Percentiles rank a stretch among this genome's conserved stretches.
phyloP scores from a whole-genome alignment of 2,797 vertebrate genomes.

The Hyperoplus lanceolatus region DNA sequence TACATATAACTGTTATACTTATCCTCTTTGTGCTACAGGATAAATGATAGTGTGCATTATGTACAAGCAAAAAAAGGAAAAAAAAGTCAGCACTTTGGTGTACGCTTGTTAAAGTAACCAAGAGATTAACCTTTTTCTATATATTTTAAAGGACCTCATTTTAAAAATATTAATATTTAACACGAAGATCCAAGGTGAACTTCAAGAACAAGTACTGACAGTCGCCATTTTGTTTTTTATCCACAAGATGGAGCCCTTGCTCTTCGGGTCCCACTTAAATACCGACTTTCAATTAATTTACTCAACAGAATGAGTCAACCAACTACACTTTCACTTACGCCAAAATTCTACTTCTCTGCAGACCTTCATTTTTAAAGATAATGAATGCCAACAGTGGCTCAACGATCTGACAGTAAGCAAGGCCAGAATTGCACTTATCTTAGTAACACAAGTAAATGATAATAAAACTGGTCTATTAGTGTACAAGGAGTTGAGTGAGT shows the following conservation, averaged over 20 bases:
- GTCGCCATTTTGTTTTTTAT: neutral
- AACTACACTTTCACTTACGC: neutral
- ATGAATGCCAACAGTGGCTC: slow-evolving; percentile 13
- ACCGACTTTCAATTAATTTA: slow-evolving; percentile 6
- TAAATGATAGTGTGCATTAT: slow-evolving; percentile 72
- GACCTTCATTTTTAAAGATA: slow-evolving; percentile 24
- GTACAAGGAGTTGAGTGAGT: slow-evolving; percentile 27
- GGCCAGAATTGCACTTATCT: neutral
- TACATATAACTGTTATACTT: slow-evolving; percentile 40
- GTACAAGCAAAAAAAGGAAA: slow-evolving; percentile 66
- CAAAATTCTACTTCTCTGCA: slow-evolving; percentile 13
- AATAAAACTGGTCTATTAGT: slow-evolving; percentile 23
- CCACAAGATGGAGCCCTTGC: slow-evolving; percentile 38
- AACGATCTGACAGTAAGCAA: neutral
- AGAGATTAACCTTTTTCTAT: slow-evolving; percentile 34
- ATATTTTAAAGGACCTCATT: slow-evolving; percentile 40
- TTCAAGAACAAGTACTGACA: slow-evolving; percentile 17
- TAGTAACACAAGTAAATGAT: slow-evolving; percentile 7
- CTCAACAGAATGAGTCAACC: neutral
- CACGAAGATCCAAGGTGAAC: slow-evolving; percentile 24
- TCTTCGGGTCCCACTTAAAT: slow-evolving; percentile 23
- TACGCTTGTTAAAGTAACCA: slow-evolving; percentile 59
- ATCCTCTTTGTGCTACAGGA: slow-evolving; percentile 57
- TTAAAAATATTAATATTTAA: slow-evolving; percentile 31
- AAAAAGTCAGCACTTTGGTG: slow-evolving; percentile 82